phyloP scores from a whole-genome alignment of 2,888 invertebrate species.

The Scaptomyza reducta region DNA sequence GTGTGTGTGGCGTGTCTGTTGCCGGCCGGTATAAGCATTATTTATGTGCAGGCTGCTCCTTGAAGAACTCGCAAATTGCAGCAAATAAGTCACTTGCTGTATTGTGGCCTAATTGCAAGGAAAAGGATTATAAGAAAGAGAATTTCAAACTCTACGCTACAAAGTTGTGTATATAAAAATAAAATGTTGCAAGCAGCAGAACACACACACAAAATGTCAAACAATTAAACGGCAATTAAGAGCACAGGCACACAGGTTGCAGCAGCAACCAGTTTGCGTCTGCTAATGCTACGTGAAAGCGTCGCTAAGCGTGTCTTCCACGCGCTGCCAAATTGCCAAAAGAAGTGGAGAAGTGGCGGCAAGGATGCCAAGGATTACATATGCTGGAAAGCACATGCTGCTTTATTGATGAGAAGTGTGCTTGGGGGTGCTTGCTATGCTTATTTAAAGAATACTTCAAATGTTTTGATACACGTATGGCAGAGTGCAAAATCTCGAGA shows the following conservation, averaged over 20 bases:
- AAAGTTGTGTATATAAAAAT: constrained; percentile 10
- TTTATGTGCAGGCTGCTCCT: constrained; percentile 34
- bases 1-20: too few relatives aligned
- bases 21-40: constrained; percentile 66
- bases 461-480: background rate
- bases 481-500: background rate
- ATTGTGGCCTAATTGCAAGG: constrained; percentile 46
- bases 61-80: constrained; percentile 42
- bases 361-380: constrained; percentile 40
- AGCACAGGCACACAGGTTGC: constrained; percentile 63
- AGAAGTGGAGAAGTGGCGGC: constrained; percentile 4
- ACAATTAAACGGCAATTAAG: constrained; percentile 80
- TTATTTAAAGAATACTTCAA: constrained; percentile 21
- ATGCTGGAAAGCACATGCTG: constrained; percentile 36
- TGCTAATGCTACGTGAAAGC: constrained; percentile 55
- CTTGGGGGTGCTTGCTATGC: constrained; percentile 2
- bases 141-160: constrained; percentile 51
- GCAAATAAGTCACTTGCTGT: constrained; percentile 53
- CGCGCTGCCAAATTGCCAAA: too few relatives aligned
- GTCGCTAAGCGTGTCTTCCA: constrained; percentile 74
- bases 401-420: constrained; percentile 36
- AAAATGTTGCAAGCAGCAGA: constrained; percentile 33
- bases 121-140: constrained; percentile 29
- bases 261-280: constrained; percentile 6
- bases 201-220: constrained; percentile 60